Conservation (phyloP, 1,140 invertebrate species). For the Rhagoletis pomonella region DNA sequence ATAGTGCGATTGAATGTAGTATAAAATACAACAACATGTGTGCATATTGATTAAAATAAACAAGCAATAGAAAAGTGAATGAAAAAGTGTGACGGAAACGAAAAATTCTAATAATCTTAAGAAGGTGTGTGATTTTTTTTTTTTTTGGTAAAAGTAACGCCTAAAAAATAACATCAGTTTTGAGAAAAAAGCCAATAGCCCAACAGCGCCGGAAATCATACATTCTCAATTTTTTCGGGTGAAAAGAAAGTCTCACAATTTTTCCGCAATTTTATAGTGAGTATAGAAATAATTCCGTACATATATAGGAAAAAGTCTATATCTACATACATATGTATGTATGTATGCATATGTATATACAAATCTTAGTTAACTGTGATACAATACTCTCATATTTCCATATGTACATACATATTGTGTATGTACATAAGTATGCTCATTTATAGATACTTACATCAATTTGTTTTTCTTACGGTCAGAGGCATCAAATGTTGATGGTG, state of each 20-base stretch:
- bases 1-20: neutral
- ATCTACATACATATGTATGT: neutral
- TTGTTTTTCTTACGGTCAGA: neutral
- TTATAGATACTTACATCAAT: no score
- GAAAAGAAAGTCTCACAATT: slow-evolving; percentile 65
- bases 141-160: no score
- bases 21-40: neutral
- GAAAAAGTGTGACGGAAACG: neutral
- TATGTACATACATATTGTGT: neutral
- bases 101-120: neutral
- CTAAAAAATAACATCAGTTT: no score
- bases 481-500: slow-evolving; percentile 30
- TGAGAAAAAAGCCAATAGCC: neutral
- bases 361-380: neutral
- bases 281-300: slow-evolving; percentile 55
- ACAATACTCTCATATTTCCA: no score
- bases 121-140: neutral
- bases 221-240: neutral
- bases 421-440: neutral
- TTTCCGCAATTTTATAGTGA: slow-evolving; percentile 74
- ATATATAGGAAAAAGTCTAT: neutral
- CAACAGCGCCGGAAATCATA: neutral
- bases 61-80: neutral
- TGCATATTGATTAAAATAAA: slow-evolving; percentile 24
- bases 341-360: neutral